Base-by-base conservation (phyloP, 2,888 invertebrate genomes). In the Cepaea hortensis region DNA sequence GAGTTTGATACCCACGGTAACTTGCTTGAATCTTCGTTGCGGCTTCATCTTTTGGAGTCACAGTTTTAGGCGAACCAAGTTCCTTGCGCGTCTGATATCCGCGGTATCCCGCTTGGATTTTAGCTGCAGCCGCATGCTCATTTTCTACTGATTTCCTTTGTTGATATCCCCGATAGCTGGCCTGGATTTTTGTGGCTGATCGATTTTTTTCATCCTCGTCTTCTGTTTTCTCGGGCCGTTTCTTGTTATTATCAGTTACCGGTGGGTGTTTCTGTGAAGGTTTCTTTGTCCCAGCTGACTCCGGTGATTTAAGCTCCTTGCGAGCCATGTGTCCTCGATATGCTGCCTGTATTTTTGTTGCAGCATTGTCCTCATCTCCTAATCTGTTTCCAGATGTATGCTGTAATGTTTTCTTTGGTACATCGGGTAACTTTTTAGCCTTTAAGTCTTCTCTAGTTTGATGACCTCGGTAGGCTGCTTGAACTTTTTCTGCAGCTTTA, bases 71-170 rank as follows among this genome's bases (percentile, higher is more conserved):
- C 1, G 35, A 55, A 0, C 50, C 68, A 18, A 84, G 62, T 55
- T 86, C 62, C 72, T 83, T 84, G 6, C 88, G 84, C 5, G 87
- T 81, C 55, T 86, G 84, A 86, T 92, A 90, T 5, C 93, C 92
- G 9, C 92, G 87, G 87, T 91, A 93, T 0, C 90, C 90, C 13
- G 92, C 91, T 89, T 93, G 92, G 72, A 93, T 92, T 65, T 90
- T 89, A 15, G 90, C 90, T 15, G 92, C 92, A 15, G 92, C 92
- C 3, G 87, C 88, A 35, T 90, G 87, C 46, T 85, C 83, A 20
- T 76, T 81, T 35, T 50, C 76, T 70, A 77, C 35, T 35, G 65
- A 61, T 65, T 85, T 82, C 61, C 87, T 35, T 15, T 85, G 70
- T 55, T 83, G 85, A 75, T 85, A 84, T 18, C 87, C 87, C 20